Evolutionary conservation across 2,113 vertebrate genomes (phyloP).

Genomic region (Litocranius walleri): DNA sequence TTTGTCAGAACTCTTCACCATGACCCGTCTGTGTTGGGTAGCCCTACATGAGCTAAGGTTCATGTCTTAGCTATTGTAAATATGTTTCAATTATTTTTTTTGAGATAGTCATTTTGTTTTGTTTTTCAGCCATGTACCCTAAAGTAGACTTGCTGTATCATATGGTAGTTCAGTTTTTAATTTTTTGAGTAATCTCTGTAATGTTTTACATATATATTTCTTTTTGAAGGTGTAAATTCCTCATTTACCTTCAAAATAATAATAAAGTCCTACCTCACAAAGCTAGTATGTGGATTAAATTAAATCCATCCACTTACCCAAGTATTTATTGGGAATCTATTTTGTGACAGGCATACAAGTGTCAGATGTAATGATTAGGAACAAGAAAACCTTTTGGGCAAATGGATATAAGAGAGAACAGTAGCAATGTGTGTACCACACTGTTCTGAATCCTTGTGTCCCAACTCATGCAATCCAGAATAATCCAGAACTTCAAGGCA

Average conservation of each 20-base stretch:
- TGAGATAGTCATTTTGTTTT: background rate
- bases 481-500: background rate
- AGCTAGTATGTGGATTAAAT: background rate
- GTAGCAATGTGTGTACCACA: rapidly evolving
- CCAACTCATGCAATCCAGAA: background rate
- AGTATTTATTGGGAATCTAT: background rate
- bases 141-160: background rate
- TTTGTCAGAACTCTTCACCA: background rate
- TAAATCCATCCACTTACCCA: background rate
- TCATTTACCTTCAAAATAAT: background rate
- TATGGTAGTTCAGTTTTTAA: background rate
- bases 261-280: background rate
- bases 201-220: background rate
- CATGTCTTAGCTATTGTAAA: background rate
- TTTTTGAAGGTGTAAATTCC: background rate
- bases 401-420: background rate
- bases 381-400: background rate
- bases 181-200: background rate
- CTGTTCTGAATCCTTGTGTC: background rate
- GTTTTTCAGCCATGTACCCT: background rate
- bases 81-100: background rate
- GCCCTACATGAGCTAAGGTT: background rate
- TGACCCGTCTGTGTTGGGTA: background rate
- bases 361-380: background rate
- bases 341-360: background rate